Evolutionary conservation across 2,797 vertebrate genomes (phyloP).

Genomic region (Anolis apletophallus): DNA sequence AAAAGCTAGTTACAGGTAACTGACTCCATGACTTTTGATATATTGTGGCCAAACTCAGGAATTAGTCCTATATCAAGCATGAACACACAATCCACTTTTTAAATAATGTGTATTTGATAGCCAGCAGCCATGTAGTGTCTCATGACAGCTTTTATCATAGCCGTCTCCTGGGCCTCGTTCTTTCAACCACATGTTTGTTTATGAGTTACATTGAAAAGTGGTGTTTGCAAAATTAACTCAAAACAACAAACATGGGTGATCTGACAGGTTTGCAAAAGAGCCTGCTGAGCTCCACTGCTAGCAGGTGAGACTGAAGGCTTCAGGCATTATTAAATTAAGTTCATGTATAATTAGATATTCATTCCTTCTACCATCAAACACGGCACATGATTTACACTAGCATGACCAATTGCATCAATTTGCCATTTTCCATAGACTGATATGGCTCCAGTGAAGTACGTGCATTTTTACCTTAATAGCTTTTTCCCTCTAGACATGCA

Average conservation of each 20-base stretch:
- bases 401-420: conserved; percentile 31
- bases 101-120: not conserved
- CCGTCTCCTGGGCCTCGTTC: not conserved
- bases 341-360: conserved; percentile 74
- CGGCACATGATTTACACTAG: conserved; percentile 32
- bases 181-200: not conserved
- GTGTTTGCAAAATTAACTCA: conserved; percentile 26
- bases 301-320: conserved; percentile 61
- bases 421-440: too few relatives aligned
- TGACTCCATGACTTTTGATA: too few relatives aligned
- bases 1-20: too few relatives aligned
- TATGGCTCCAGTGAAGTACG: conserved; percentile 27
- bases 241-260: conserved; percentile 44
- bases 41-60: not conserved
- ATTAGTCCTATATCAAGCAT: not conserved
- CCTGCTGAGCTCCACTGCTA: conserved; percentile 23
- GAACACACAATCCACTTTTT: not conserved
- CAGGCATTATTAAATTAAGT: conserved; percentile 63
- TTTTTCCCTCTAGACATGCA: conserved; percentile 20
- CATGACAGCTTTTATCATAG: not conserved
- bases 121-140: not conserved
- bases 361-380: conserved; percentile 58
- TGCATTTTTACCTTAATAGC: conserved; percentile 27
- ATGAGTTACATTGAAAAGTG: conserved; percentile 2
- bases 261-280: conserved; percentile 28